phyloP scores from a whole-genome alignment of 2,113 vertebrate species.

The Pollachius pollachius region DNA sequence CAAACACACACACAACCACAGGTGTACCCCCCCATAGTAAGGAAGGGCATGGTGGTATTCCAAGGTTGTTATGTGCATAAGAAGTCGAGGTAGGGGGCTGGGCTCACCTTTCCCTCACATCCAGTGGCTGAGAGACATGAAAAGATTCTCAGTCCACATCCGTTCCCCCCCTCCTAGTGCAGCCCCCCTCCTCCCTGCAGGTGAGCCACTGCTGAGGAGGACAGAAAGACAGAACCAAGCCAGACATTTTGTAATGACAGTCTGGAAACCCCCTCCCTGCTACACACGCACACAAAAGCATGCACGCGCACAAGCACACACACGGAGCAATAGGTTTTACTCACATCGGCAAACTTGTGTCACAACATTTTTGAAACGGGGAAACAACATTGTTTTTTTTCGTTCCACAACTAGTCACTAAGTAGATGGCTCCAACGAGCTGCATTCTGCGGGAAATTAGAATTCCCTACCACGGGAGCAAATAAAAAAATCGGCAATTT shows the following conservation, averaged over 20 bases:
- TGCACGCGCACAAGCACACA: neutral
- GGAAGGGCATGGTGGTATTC: slow-evolving; percentile 33
- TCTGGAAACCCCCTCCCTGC: neutral
- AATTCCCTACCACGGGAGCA: too few relatives aligned
- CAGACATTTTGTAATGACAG: slow-evolving; percentile 6
- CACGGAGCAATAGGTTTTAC: neutral
- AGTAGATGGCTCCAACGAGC: too few relatives aligned
- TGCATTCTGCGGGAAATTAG: too few relatives aligned
- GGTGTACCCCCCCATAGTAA: slow-evolving; percentile 4
- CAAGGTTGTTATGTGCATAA: slow-evolving; percentile 21
- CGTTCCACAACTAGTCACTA: neutral
- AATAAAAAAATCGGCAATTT: too few relatives aligned
- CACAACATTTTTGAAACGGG: too few relatives aligned
- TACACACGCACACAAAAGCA: slow-evolving; percentile 14
- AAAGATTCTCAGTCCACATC: slow-evolving; percentile 59
- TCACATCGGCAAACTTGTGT: too few relatives aligned
- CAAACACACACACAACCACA: slow-evolving; percentile 27
- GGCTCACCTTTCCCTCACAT: slow-evolving; percentile 37
- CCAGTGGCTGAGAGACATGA: slow-evolving; percentile 54
- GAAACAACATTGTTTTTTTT: neutral
- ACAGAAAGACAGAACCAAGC: slow-evolving; percentile 6
- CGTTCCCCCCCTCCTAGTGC: slow-evolving; percentile 25
- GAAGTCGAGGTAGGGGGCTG: slow-evolving; percentile 16
- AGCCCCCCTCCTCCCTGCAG: slow-evolving; percentile 18
- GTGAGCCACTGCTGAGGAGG: neutral